Base-by-base conservation (phyloP, 2,113 vertebrate genomes). In the Otis tarda region DNA sequence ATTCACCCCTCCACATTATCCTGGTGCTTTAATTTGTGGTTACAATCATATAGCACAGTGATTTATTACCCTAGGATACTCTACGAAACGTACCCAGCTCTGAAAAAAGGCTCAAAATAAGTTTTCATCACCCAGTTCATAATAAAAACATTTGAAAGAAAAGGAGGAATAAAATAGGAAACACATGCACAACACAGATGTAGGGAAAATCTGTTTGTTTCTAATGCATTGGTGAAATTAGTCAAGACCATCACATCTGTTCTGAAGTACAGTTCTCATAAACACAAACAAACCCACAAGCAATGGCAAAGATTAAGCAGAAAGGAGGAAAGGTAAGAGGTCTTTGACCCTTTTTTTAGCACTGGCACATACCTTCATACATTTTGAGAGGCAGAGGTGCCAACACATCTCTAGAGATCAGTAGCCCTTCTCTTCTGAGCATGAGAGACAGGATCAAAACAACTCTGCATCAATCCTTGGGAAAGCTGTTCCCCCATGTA, bases 401-500 rank as follows among this genome's bases (percentile, higher is more conserved):
- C 60, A 84, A 65, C 12, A 61, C 9, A 30, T 1, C 2, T 31
- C 41, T 21, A 14, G 50, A 80, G 30, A 73, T 9, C 41, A 22
- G 27, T 7, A 31, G 17, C 24, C 27, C 24, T n/a, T 53, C 59
- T 67, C 31, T 60, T 45, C 35, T 60, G 31, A 65, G 61, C 7
- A 14, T 5, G 25, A 68, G 55, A 74, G 14, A 57, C 1, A 4
- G 31, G 47, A 35, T 76, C 37, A 35, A 64, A 83, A 70, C 37
- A 52, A 10, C 55, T 18, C 14, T 0, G 64, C 60, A 68, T 22
- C 61, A 75, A 52, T 81, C 56, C 43, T 76, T 87, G 73, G 57
- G 89, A 94, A 95, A 96, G 69, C 89, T 87, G 35, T 27, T 94
- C 39, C 57, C 37, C 45, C 74, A 45, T 81, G 64, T 88, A 78